Base-by-base conservation (phyloP, 1,140 invertebrate genomes). In the Pinna nobilis region DNA sequence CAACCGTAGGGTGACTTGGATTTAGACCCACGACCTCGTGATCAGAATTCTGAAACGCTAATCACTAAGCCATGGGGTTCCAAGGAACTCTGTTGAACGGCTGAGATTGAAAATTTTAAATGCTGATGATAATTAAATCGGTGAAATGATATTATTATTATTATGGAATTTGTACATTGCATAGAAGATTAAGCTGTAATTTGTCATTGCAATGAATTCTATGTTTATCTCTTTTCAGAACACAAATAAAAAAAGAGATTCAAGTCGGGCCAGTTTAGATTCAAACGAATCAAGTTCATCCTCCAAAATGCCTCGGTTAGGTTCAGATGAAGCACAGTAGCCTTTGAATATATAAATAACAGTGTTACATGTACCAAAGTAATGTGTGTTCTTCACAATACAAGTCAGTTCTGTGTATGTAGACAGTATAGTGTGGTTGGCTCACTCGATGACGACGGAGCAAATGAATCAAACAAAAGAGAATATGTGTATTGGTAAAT, bases 211-310 rank as follows among this genome's bases (percentile, higher is more conserved):
- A 41, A 47, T 49, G 33, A 37, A 37, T 1, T 37, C 18, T 68
- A n/a, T 47, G 7, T 64, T 35, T 63, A 15, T 47, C 15, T 69
- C 35, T 63, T 80, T 76, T 28, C 70, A 86, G 81, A 86, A 82
- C 70, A 41, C 70, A 41, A 82, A 59, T 53, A 86, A 86, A 72
- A 86, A 86, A 63, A 57, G 84, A 57, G 84, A 86, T 74, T 84
- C 79, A 15, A 77, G 69, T 35, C 76, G 74, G 63, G 83, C 84
- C 18, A 82, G 79, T 68, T 73, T 86, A 55, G 84, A 82, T 37
- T 65, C 33, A 37, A 60, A 70, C 20, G 80, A 82, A 67, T 60
- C 61, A 5, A 75, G 66, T 59, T 73, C 77, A 28, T 76, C 83
- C 37, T 77, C 74, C 30, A 86, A 86, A 76, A 61, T 83, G 39